Percentiles rank a stretch among this genome's conserved stretches.
Evolutionary conservation across 2,888 invertebrate genomes (phyloP).

Genomic region (Andricus quercusramuli): DNA sequence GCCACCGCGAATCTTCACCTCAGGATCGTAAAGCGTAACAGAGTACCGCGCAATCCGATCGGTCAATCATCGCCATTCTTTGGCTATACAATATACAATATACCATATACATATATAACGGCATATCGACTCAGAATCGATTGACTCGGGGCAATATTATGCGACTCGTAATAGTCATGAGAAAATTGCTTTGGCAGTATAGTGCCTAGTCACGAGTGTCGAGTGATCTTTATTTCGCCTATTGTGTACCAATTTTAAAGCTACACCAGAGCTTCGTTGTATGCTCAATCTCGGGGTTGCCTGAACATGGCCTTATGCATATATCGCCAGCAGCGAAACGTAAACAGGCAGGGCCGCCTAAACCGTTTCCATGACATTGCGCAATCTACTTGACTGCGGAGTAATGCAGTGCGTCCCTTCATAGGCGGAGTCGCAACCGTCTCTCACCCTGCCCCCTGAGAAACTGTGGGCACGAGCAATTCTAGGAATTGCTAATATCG

Average conservation of each 20-base stretch:
- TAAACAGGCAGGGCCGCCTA: too few relatives aligned
- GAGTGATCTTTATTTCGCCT: not conserved
- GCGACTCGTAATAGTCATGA: not conserved
- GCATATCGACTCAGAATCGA: not conserved
- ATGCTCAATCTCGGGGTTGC: too few relatives aligned
- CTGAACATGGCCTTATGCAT: too few relatives aligned
- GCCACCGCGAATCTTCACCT: not conserved
- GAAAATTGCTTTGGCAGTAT: not conserved
- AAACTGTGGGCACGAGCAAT: too few relatives aligned
- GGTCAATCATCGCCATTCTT: not conserved
- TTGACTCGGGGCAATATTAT: slow-evolving; percentile 1
- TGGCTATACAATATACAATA: not conserved
- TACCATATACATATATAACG: not conserved
- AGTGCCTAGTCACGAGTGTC: not conserved
- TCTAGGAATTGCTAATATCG: too few relatives aligned
- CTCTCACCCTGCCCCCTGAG: too few relatives aligned
- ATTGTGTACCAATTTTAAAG: not conserved
- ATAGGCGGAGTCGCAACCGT: too few relatives aligned
- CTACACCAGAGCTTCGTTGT: too few relatives aligned
- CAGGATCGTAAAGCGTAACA: not conserved
- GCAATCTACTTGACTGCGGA: too few relatives aligned
- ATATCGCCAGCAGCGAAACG: too few relatives aligned
- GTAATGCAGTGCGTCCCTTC: too few relatives aligned
- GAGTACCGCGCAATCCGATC: not conserved
- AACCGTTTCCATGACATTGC: too few relatives aligned